Conservation (phyloP, 2,888 invertebrate species). For the Thereva unica region DNA sequence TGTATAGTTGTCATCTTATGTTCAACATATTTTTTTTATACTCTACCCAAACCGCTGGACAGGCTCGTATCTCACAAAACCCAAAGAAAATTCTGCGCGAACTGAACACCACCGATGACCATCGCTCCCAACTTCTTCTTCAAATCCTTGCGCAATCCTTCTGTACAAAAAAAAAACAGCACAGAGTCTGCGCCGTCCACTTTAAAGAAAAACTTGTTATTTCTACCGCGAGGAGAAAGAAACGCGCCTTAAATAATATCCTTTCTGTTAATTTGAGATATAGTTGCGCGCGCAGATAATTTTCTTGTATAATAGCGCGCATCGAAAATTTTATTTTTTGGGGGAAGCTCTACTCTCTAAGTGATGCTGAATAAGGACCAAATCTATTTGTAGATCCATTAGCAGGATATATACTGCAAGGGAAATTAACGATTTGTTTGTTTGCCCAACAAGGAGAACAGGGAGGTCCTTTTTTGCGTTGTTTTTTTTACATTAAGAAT, state of each 20-base stretch:
- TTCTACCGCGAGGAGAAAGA: no score
- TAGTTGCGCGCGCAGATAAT: conserved; percentile 2
- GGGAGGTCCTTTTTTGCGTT: not conserved
- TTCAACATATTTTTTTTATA: conserved; percentile 30
- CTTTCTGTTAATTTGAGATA: not conserved
- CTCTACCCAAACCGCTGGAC: conserved; percentile 8
- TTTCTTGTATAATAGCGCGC: not conserved
- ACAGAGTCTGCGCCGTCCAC: no score
- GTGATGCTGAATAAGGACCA: conserved; percentile 6
- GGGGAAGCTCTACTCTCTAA: not conserved
- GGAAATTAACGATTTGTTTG: conserved; percentile 42
- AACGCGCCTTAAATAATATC: not conserved
- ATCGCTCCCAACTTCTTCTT: not conserved
- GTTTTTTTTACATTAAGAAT: not conserved
- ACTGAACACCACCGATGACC: not conserved
- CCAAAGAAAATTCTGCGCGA: conserved; percentile 6
- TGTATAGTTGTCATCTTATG: conserved; percentile 31
- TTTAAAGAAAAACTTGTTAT: no score
- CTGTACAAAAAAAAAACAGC: no score
- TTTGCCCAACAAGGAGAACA: conserved; percentile 30
- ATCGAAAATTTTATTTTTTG: not conserved
- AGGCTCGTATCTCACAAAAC: not conserved
- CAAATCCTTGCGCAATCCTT: not conserved
- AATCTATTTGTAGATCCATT: conserved; percentile 22
- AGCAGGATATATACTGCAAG: conserved; percentile 29